Evolutionary conservation across 2,797 vertebrate genomes (phyloP).

Genomic region (Gymnodraco acuticeps): DNA sequence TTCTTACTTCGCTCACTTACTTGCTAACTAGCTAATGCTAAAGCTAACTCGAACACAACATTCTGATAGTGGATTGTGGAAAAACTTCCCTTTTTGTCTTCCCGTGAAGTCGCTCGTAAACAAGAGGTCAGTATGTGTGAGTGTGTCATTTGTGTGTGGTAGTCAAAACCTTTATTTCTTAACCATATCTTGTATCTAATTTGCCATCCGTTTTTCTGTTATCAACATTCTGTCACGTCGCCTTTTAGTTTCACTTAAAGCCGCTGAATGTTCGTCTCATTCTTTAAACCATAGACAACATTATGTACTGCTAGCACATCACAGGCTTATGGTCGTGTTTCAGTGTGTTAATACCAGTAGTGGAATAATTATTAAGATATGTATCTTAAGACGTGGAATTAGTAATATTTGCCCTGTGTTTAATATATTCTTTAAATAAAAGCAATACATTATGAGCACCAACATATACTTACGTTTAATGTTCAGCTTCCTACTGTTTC

Average conservation of each 20-base stretch:
- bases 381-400: too few relatives aligned
- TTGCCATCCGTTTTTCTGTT: background rate
- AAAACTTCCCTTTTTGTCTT: background rate
- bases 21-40: conserved; percentile 65
- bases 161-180: fast-evolving
- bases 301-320: background rate
- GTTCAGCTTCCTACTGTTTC: background rate
- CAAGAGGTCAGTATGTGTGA: conserved; percentile 38
- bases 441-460: too few relatives aligned
- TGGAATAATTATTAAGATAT: too few relatives aligned
- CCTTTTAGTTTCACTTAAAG: background rate
- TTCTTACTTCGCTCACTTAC: conserved; percentile 10
- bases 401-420: too few relatives aligned
- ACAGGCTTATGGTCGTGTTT: background rate
- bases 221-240: background rate
- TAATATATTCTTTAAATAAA: too few relatives aligned
- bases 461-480: background rate
- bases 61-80: background rate
- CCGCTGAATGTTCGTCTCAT: background rate
- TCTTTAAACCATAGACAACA: background rate
- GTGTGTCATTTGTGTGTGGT: background rate
- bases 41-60: conserved; percentile 40
- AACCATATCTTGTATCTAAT: fast-evolving
- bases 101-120: background rate
- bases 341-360: background rate